Base-by-base conservation (phyloP, 53 echinoderm and acorn worm species). In the Zoroaster sp. region DNA sequence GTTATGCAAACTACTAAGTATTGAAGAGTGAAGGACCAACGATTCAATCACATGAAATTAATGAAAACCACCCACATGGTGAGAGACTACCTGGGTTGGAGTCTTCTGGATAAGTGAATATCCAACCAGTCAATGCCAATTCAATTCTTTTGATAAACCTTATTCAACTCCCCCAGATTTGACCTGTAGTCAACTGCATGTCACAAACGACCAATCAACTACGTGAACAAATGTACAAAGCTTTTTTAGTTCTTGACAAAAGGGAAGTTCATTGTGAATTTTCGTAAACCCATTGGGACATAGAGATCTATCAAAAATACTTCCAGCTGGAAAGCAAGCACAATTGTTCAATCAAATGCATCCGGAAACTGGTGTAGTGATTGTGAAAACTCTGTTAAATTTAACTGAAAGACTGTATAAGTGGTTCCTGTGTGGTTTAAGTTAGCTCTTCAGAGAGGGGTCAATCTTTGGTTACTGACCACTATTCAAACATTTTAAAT, bases 381-480 rank as follows among this genome's bases (percentile, higher is more conserved):
- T 74, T 37, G 11, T 43, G 35, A 70, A 70, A 45, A 71, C 35
- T 9, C 44, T 49, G 47, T 34, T 47, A 85, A 85, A 36, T 30
- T 15, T 33, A 51, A 36, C 18, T 3, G 28, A 25, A 25, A 3
- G 8, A 59, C 23, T 25, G 28, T 21, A 59, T 25, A 10, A 28
- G 63, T 59, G 63, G 63, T 71, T 71, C 47, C 71, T 45, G 20
- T 47, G 70, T 71, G 71, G 70, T 85, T 83, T 83, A 15, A 28
- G 30, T 4, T 12, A 37, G 13, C 35, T n/a, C 46, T 51, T 46
- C 21, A 47, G 34, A 38, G 9, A n/a, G 52, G 35, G 85, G 70
- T 85, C 85, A 85, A 38, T 10, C 34, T 17, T 44, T 85, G 85
- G 85, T 85, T 70, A 85, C 17, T 69, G 83, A 69, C 83, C 70